Evolutionary conservation across 2,888 invertebrate species (phyloP).

Genomic region (Schizaphis graminum): DNA sequence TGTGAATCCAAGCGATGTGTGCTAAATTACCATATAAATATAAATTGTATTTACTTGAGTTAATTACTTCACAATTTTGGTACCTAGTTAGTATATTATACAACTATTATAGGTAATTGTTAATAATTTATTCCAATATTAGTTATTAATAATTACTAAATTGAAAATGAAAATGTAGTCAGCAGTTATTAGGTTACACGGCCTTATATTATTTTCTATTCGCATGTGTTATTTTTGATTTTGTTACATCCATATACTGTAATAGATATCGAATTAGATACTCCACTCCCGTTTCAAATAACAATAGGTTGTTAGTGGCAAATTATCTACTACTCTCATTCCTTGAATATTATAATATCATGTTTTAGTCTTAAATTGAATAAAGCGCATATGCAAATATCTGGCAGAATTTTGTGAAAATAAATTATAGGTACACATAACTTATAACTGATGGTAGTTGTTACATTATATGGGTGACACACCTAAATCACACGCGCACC

Average conservation of each 20-base stretch:
- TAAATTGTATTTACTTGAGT: not conserved
- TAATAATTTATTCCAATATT: not conserved
- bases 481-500: conserved; percentile 53
- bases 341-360: not conserved
- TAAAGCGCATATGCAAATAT: not conserved
- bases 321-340: not conserved
- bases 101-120: not conserved
- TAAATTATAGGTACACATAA: conserved; percentile 1
- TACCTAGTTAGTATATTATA: not conserved
- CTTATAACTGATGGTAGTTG: not conserved
- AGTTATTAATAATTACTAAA: not conserved
- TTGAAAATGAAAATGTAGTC: not conserved
- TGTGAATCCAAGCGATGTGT: not conserved
- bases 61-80: not conserved
- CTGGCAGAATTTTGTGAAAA: not conserved
- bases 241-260: not conserved
- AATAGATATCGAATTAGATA: not conserved
- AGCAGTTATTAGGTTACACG: not conserved
- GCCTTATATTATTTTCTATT: not conserved
- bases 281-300: not conserved
- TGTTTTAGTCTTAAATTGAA: conserved; percentile 16
- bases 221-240: not conserved
- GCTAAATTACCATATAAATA: not conserved
- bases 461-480: conserved; percentile 38
- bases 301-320: conserved; percentile 7